phyloP scores from a whole-genome alignment of 2,113 vertebrate genomes.

The Brachionichthys hirsutus region DNA sequence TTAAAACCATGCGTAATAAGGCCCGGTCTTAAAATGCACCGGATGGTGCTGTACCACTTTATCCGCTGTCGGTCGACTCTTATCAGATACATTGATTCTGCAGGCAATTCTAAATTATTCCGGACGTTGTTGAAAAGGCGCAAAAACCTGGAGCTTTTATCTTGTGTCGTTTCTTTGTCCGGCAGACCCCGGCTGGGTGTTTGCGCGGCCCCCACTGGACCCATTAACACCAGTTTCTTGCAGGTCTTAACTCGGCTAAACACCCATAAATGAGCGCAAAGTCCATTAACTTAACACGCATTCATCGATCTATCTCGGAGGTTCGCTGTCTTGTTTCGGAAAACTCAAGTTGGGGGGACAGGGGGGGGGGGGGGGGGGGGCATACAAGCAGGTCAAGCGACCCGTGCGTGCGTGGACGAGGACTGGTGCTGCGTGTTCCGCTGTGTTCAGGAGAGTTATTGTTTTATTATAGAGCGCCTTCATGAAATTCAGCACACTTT shows the following conservation, averaged over 20 bases:
- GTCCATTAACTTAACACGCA: neutral
- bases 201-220: conserved; percentile 23
- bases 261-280: neutral
- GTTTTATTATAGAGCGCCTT: too few species aligned
- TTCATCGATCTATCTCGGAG: too few species aligned
- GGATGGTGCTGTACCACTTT: conserved; percentile 6
- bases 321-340: neutral
- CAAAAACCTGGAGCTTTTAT: conserved; percentile 9
- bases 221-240: conserved; percentile 11
- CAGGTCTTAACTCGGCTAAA: conserved; percentile 2
- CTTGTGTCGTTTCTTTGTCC: conserved; percentile 1
- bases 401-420: neutral
- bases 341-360: conserved; percentile 10
- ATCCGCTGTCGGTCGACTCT: conserved; percentile 3
- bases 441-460: too few species aligned
- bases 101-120: neutral
- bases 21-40: conserved; percentile 1
- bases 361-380: too few species aligned
- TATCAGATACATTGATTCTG: too few species aligned
- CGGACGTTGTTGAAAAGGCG: too few species aligned
- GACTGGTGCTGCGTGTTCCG: too few species aligned
- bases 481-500: too few species aligned
- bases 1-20: conserved; percentile 36
- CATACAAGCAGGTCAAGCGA: conserved; percentile 6
- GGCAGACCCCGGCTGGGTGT: conserved; percentile 6